phyloP scores from a whole-genome alignment of 2,888 invertebrate species.

The Caenorhabditis macrosperma region DNA sequence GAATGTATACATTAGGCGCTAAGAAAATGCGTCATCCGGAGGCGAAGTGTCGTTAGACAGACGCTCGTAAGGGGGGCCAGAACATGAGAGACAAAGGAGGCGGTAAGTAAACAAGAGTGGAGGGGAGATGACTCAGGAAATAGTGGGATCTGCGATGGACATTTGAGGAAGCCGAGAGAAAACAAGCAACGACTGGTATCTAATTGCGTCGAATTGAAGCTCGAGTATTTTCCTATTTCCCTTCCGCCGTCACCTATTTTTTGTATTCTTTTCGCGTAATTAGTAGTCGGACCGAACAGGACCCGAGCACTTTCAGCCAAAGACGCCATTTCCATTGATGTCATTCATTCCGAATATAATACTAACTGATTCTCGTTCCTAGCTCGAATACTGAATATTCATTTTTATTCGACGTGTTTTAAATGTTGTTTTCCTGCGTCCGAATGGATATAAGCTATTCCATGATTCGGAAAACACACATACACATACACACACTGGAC shows the following conservation, averaged over 20 bases:
- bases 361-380: no score
- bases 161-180: not conserved
- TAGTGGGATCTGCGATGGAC: conserved; percentile 9
- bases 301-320: not conserved
- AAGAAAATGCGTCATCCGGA: conserved; percentile 39
- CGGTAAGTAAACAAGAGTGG: conserved; percentile 31
- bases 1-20: conserved; percentile 20
- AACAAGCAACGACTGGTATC: not conserved
- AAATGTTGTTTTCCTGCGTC: not conserved
- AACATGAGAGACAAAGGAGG: conserved; percentile 17
- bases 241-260: not conserved
- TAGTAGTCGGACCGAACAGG: not conserved
- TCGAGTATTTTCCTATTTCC: not conserved
- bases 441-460: not conserved
- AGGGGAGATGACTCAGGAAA: conserved; percentile 36
- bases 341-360: no score
- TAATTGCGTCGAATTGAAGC: conserved; percentile 4
- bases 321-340: not conserved
- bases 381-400: no score
- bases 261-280: not conserved
- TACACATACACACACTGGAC: not conserved
- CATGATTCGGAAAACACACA: not conserved
- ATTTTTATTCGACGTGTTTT: not conserved
- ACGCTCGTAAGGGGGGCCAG: conserved; percentile 14
- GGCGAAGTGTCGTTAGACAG: conserved; percentile 7